phyloP scores from a whole-genome alignment of 1,140 invertebrate species.

The Halyomorpha halys region DNA sequence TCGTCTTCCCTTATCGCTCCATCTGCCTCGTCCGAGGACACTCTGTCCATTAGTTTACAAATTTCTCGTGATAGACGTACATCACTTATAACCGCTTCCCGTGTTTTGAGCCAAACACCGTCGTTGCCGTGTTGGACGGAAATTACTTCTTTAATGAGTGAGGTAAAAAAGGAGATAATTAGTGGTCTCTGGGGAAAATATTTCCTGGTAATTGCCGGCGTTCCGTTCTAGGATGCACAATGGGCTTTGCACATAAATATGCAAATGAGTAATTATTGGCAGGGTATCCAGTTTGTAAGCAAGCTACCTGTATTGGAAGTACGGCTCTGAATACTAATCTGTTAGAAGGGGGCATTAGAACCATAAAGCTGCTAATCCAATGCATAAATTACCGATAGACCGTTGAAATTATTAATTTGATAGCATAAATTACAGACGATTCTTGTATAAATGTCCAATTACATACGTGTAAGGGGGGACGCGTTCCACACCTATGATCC shows the following conservation, averaged over 20 bases:
- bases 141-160: not conserved
- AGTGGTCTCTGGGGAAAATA: not conserved
- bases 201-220: conserved; percentile 4
- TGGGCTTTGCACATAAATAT: conserved; percentile 7
- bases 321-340: too few species aligned
- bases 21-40: not conserved
- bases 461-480: too few species aligned
- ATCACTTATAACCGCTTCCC: not conserved
- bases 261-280: conserved; percentile 5
- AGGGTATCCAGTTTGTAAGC: too few species aligned
- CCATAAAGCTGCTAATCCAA: too few species aligned
- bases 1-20: not conserved
- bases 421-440: too few species aligned
- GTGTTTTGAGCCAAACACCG: not conserved
- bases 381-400: too few species aligned
- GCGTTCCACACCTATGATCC: too few species aligned
- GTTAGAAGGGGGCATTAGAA: too few species aligned
- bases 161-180: not conserved
- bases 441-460: too few species aligned
- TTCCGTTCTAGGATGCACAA: conserved; percentile 2
- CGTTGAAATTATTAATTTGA: too few species aligned
- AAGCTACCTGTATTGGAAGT: too few species aligned
- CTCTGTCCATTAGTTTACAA: conserved; percentile 10
- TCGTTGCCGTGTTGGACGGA: not conserved
- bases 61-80: conserved; percentile 2